Conservation (phyloP, 2,113 vertebrate species). For the Albula goreensis region DNA sequence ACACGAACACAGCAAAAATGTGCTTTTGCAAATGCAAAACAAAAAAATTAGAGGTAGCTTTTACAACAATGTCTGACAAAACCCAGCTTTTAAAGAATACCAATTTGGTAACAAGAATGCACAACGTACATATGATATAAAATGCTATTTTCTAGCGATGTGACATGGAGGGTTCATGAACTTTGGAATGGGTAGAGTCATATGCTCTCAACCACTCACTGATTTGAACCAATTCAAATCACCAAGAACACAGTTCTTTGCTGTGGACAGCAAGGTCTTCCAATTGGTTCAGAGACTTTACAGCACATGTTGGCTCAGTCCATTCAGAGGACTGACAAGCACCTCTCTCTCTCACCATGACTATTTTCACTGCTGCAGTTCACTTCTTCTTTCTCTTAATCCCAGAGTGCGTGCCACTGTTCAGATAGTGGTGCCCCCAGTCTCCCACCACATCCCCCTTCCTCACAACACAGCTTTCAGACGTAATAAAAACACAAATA, state of each 20-base stretch:
- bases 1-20: conserved; percentile 63
- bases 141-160: conserved; percentile 57
- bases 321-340: not conserved
- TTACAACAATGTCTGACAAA: conserved; percentile 70
- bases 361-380: conserved; percentile 62
- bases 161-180: not conserved
- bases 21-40: conserved; percentile 54
- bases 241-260: not conserved
- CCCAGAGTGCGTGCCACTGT: conserved; percentile 48
- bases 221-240: not conserved
- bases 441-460: not conserved
- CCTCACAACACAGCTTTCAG: conserved; percentile 5
- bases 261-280: not conserved
- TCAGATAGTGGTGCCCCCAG: not conserved
- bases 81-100: conserved; percentile 71
- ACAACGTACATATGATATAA: conserved; percentile 57
- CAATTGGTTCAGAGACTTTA: not conserved
- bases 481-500: conserved; percentile 41
- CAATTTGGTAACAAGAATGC: conserved; percentile 82
- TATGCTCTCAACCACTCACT: not conserved
- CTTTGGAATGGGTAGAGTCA: not conserved
- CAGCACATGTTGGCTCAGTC: not conserved
- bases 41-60: conserved; percentile 91
- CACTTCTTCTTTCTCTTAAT: not conserved
- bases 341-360: not conserved